Base-by-base conservation (phyloP, 2,888 invertebrate genomes). In the Lochmaea crataegi region DNA sequence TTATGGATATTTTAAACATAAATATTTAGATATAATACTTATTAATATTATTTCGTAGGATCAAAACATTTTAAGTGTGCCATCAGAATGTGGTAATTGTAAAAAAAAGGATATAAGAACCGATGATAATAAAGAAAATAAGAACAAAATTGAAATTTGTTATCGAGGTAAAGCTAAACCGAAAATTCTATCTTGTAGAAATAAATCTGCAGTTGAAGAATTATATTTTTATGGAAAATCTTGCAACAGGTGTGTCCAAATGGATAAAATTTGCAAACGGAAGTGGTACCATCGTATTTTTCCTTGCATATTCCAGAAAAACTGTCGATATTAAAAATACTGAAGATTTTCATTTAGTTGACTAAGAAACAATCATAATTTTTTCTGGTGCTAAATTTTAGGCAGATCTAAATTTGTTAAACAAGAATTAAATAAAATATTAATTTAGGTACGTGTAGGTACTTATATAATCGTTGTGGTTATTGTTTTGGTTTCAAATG, bases 221-320 rank as follows among this genome's bases (percentile, higher is more conserved):
- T 42, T 63, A 42, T 42, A 42, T 63, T 63, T 63, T 63, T 42
- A 63, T 16, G 61, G 61, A 42, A 63, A 63, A 63, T 18, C 16
- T 41, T 63, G 61, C 12, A 63, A 63, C 42, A 63, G 18, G 42
- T 65, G 53, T 32, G 32, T 51, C 5, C 56, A 51, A 38, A 22
- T 12, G 51, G 53, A 65, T 32, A 51, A 56, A 53, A 14, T 26
- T 14, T 9, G 14, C 11, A 65, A 45, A 48, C 45, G 45, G 6
- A 68, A 61, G 16, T 68, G 68, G 61, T 61, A 61, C 18, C 18
- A 61, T 4, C 38, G 14, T 51, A 53, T 61, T 2, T 61, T 45
- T 9, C 51, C 48, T 14, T 45, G 32, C 18, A 5, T 26, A 9
- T 14, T 38, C 26, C 3, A 22, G 1, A n/a, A 22, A 57, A 45